Evolutionary conservation across 92 coral and sea anemone genomes (phyloP).

Genomic region (Pocillopora meandrina): DNA sequence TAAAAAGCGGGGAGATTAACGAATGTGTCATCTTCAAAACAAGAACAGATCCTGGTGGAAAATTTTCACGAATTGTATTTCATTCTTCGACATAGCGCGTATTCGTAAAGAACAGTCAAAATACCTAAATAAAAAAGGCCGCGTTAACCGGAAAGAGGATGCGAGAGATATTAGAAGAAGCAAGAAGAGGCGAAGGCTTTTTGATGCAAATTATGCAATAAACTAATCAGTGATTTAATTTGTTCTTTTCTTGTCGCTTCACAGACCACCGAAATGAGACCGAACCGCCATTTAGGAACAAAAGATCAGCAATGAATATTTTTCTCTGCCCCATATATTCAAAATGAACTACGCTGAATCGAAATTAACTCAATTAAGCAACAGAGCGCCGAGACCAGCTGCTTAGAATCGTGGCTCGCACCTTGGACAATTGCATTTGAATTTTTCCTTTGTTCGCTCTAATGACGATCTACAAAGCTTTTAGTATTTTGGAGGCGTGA

Average conservation of each 20-base stretch:
- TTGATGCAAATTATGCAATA: constrained; percentile 93
- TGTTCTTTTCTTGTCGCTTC: constrained; percentile 89
- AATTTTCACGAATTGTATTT: not conserved
- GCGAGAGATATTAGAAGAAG: constrained; percentile 73
- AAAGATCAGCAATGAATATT: constrained; percentile 78
- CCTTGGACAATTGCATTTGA: constrained; percentile 78
- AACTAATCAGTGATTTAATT: constrained; percentile 86
- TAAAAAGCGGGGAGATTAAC: not conserved
- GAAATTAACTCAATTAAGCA: constrained; percentile 89
- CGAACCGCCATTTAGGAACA: constrained; percentile 82
- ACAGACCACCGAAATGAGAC: constrained; percentile 80
- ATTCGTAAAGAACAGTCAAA: constrained; percentile 31
- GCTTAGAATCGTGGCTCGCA: constrained; percentile 53
- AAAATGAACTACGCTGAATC: constrained; percentile 79
- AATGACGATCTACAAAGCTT: constrained; percentile 64
- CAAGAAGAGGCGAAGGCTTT: constrained; percentile 83
- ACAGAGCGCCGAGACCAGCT: constrained; percentile 79
- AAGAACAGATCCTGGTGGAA: not conserved
- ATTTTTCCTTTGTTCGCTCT: constrained; percentile 77
- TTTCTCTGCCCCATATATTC: constrained; percentile 66
- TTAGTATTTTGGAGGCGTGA: constrained; percentile 62
- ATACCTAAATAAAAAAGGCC: constrained; percentile 59
- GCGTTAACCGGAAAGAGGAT: constrained; percentile 91
- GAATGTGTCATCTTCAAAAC: not conserved
- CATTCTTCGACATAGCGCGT: constrained; percentile 11